Base-by-base conservation (phyloP, 2,797 vertebrate genomes). In the Urophycis tenuis region DNA sequence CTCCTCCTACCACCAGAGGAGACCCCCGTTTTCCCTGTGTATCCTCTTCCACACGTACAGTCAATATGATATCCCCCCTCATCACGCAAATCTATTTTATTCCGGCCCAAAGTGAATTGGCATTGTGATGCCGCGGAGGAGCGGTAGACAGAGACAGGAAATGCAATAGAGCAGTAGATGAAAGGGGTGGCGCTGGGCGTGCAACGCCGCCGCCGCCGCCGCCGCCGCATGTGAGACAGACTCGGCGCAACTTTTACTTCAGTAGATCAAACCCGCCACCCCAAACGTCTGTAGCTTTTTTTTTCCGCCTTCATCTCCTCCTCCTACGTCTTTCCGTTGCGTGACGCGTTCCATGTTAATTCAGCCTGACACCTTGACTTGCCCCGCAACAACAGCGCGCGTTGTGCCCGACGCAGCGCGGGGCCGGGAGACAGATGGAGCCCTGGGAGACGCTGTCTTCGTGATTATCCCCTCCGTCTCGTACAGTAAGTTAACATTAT, bases 21-120 rank as follows among this genome's bases (percentile, higher is more conserved):
- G 86, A 79, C 83, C 80, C 73, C n/a, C n/a, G n/a, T n/a, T 84
- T 87, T 85, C 85, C 85, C 84, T 85, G 86, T 85, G 86, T 88
- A 81, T 81, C 76, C 88, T 87, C 85, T 84, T 82, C 84, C 84
- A 80, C 85, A 78, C 79, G 74, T 84, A 87, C 83, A 82, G 83
- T 87, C 87, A 86, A 91, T 91, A 84, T 89, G 83, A 89, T 92
- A 86, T 89, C 78, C 84, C 78, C 84, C 87, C 88, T 91, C 89
- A 92, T 92, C 90, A 92, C 92, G 90, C 89, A 91, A 93, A 93
- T 92, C 84, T 85, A 90, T 93, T 93, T 91, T 86, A 92, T 92
- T 91, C 85, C 80, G 80, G 85, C 83, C 83, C 78, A 87, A 89
- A 88, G 80, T 82, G 86, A 76, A 74, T 82, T 78, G 86, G 81